phyloP scores from a whole-genome alignment of 2,797 vertebrate genomes.

The Urosaurus nigricauda region DNA sequence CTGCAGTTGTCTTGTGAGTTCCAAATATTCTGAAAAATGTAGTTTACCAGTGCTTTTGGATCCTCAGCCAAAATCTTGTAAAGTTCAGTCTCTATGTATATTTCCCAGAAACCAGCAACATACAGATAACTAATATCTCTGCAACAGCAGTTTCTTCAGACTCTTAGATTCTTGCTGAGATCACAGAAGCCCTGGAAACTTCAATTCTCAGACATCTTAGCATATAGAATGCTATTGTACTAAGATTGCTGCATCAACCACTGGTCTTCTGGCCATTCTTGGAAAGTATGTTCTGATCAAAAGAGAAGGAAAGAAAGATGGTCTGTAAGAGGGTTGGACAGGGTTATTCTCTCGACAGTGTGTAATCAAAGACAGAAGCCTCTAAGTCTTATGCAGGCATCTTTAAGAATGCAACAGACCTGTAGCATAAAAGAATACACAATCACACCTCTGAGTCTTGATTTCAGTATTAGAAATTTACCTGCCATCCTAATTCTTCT shows the following conservation, averaged over 20 bases:
- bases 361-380: not conserved
- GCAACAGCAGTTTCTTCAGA: not conserved
- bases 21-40: not conserved
- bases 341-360: not conserved
- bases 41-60: not conserved
- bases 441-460: not conserved
- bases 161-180: not conserved
- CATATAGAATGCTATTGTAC: not conserved
- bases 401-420: not conserved
- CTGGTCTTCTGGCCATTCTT: not conserved
- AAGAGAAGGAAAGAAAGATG: not conserved
- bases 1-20: not conserved
- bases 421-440: not conserved
- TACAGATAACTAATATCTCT: not conserved
- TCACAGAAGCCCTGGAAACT: not conserved
- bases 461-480: not conserved
- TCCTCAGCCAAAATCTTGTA: not conserved
- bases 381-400: not conserved
- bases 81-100: not conserved
- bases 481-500: not conserved
- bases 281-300: not conserved
- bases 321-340: not conserved
- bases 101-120: not conserved
- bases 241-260: not conserved
- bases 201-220: not conserved